Evolutionary conservation across 2,888 invertebrate species (phyloP).

Genomic region (Noctua pronuba): DNA sequence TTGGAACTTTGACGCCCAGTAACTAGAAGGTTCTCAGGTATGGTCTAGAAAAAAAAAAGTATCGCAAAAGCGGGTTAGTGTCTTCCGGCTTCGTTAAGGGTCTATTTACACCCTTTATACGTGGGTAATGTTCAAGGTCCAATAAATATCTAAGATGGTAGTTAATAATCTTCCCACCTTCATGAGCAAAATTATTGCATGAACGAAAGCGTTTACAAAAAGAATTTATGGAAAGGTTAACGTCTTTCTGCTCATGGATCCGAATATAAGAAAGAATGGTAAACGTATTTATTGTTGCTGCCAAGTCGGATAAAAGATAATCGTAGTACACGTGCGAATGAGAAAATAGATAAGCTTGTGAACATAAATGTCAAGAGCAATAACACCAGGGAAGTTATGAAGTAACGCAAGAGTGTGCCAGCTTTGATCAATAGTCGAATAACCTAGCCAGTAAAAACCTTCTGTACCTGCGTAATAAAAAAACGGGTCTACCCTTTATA

Average conservation of each 20-base stretch:
- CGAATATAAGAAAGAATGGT: slow-evolving; percentile 8
- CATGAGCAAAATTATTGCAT: neutral
- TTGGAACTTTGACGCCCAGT: too few species aligned
- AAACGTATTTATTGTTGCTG: slow-evolving; percentile 12
- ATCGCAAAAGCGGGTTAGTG: too few species aligned
- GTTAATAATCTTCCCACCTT: neutral
- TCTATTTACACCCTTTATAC: too few species aligned
- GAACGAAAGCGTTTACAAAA: neutral
- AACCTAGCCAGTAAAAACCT: neutral
- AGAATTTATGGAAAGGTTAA: slow-evolving; percentile 7
- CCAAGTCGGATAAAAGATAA: slow-evolving; percentile 25
- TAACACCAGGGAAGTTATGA: neutral
- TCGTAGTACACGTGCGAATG: slow-evolving; percentile 7
- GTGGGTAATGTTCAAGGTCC: neutral
- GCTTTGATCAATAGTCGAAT: neutral
- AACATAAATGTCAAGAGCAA: slow-evolving; percentile 12
- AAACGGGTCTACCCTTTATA: too few species aligned
- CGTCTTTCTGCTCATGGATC: neutral
- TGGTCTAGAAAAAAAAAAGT: too few species aligned
- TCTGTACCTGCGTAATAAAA: neutral
- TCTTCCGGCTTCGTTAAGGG: too few species aligned
- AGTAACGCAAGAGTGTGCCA: neutral
- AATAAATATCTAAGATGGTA: neutral
- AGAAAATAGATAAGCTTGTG: slow-evolving; percentile 14
- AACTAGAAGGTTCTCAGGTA: too few species aligned